These are phyloP conservation scores for Nowickia ferox DNA, from an alignment of 2,888 invertebrate genomes.

Conservation along the genomic window DNA sequence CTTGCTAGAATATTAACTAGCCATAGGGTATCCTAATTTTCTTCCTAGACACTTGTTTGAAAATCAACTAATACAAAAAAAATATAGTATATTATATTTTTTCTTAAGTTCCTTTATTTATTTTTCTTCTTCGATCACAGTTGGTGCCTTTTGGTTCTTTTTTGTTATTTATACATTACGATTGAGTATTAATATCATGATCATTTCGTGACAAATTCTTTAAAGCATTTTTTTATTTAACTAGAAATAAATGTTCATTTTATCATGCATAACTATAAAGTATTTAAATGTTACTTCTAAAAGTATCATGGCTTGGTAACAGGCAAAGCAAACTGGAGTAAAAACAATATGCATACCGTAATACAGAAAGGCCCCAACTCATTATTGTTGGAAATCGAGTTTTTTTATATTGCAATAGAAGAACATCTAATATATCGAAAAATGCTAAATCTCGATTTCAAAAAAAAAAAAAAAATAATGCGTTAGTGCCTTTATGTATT, in stretches of 20 bases:
- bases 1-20: too few relatives aligned
- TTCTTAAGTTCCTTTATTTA: constrained; percentile 36
- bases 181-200: constrained; percentile 67
- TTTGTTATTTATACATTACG: constrained; percentile 60
- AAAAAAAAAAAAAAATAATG: too few relatives aligned
- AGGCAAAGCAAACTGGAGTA: constrained; percentile 40
- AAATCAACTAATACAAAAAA: background rate
- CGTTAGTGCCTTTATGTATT: too few relatives aligned
- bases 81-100: background rate
- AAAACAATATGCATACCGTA: background rate
- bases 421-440: too few relatives aligned
- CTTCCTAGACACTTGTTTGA: background rate
- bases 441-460: too few relatives aligned
- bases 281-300: constrained; percentile 24
- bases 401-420: too few relatives aligned
- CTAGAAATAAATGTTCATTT: constrained; percentile 55
- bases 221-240: constrained; percentile 20
- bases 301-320: constrained; percentile 8
- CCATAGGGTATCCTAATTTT: background rate
- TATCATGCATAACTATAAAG: constrained; percentile 64
- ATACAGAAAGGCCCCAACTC: too few relatives aligned
- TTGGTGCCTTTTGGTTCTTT: constrained; percentile 47
- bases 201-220: constrained; percentile 68
- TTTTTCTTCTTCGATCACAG: constrained; percentile 36
- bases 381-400: too few relatives aligned